A percentile compares a stretch with the other conserved stretches of the same genome.
Conservation (phyloP, 2,888 invertebrate species). For the Oxytorus armatus region DNA sequence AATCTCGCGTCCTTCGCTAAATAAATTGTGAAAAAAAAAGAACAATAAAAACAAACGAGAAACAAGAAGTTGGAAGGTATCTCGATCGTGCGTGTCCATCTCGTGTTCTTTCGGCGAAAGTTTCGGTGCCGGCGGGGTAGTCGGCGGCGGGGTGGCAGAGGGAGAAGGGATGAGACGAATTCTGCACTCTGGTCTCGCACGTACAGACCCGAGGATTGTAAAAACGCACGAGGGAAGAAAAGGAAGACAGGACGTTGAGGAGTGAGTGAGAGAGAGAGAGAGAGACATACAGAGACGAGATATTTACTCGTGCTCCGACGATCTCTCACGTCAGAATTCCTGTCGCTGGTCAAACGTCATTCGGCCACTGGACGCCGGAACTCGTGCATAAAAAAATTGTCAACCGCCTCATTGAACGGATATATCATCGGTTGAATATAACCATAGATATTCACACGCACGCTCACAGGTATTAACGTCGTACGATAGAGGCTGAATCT, state of each 20-base stretch:
- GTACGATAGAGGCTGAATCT: slow-evolving; percentile 20
- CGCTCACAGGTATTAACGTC: neutral
- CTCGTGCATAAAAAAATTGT: slow-evolving; percentile 61
- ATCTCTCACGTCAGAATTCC: slow-evolving; percentile 66
- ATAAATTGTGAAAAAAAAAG: neutral
- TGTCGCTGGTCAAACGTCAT: slow-evolving; percentile 66
- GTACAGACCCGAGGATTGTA: slow-evolving; percentile 51
- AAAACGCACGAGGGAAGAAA: slow-evolving; percentile 46
- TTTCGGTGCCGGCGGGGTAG: slow-evolving; percentile 35
- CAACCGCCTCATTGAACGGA: slow-evolving; percentile 55
- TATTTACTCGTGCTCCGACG: slow-evolving; percentile 61
- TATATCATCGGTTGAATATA: slow-evolving; percentile 43
- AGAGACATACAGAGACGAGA: slow-evolving; percentile 7
- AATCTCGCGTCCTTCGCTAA: slow-evolving; percentile 11
- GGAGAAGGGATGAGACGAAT: slow-evolving; percentile 60
- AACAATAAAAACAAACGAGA: neutral
- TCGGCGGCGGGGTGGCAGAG: slow-evolving; percentile 32
- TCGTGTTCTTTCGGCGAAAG: slow-evolving; percentile 46
- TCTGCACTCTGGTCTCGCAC: slow-evolving; percentile 56
- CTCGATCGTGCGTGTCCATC: slow-evolving; percentile 36
- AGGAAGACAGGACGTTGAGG: too few relatives aligned
- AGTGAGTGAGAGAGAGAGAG: slow-evolving; percentile 45
- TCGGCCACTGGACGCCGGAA: slow-evolving; percentile 65
- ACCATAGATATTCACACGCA: too few relatives aligned
- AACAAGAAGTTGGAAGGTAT: slow-evolving; percentile 19